phyloP scores from a whole-genome alignment of 2,888 invertebrate genomes.

The Volucella inflata region DNA sequence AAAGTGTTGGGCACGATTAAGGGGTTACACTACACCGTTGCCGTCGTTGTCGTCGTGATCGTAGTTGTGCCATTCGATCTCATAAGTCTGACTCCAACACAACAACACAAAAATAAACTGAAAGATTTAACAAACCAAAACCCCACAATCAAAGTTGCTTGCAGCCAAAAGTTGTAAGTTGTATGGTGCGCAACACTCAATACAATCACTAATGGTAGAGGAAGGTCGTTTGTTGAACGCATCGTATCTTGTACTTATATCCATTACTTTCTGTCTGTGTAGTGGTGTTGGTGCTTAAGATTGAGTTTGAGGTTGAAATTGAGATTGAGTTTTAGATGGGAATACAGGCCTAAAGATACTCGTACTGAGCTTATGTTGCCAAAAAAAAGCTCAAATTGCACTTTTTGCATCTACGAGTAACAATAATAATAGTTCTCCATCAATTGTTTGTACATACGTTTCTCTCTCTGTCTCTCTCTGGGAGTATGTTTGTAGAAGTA shows the following conservation, averaged over 20 bases:
- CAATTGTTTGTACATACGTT: neutral
- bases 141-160: constrained; percentile 54
- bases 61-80: constrained; percentile 45
- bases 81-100: constrained; percentile 48
- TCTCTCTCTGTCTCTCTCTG: constrained; percentile 12
- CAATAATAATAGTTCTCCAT: neutral
- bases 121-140: constrained; percentile 17
- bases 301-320: constrained; percentile 20
- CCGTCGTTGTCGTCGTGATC: too few relatives aligned
- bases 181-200: constrained; percentile 76
- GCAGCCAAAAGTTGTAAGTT: constrained; percentile 78
- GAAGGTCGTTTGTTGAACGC: constrained; percentile 62
- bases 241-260: constrained; percentile 14
- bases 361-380: constrained; percentile 40
- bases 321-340: constrained; percentile 12
- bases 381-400: constrained; percentile 71
- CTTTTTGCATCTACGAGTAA: constrained; percentile 59
- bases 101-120: constrained; percentile 24
- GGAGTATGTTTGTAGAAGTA: neutral
- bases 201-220: constrained; percentile 45
- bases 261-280: constrained; percentile 32
- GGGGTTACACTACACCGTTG: constrained; percentile 65
- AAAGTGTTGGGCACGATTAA: constrained; percentile 78
- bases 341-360: constrained; percentile 46
- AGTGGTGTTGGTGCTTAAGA: neutral